Evolutionary conservation across 2,797 vertebrate species (phyloP).

Genomic region (Manis pentadactyla): DNA sequence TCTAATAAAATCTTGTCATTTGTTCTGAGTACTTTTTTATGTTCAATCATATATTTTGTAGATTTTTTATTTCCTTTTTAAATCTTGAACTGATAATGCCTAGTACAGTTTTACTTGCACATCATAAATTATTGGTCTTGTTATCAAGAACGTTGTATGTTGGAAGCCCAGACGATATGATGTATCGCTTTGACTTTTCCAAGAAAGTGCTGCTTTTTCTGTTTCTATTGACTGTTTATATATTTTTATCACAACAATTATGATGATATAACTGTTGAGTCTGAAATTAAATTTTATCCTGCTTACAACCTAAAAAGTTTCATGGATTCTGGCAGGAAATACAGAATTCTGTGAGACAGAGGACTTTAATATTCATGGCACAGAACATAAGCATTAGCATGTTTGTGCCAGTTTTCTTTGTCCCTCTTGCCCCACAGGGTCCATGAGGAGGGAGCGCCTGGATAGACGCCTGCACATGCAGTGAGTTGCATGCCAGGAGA

Average conservation of each 20-base stretch:
- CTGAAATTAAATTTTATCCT: conserved; percentile 47
- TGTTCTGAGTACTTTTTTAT: neutral
- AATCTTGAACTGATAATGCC: neutral
- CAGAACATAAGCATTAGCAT: neutral
- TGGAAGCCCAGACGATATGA: neutral
- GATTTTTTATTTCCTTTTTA: neutral
- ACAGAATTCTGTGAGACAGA: neutral
- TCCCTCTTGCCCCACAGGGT: neutral
- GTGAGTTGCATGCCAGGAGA: neutral
- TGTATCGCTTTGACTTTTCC: neutral
- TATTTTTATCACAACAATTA: neutral
- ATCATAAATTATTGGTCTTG: neutral
- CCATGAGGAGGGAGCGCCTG: neutral
- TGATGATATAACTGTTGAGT: neutral
- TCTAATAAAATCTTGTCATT: neutral
- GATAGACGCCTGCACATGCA: neutral
- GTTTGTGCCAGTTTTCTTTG: neutral
- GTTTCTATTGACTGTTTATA: neutral
- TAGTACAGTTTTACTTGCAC: neutral
- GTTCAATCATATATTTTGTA: neutral
- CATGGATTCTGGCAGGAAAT: neutral
- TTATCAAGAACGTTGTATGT: neutral
- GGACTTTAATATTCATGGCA: neutral
- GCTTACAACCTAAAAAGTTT: neutral
- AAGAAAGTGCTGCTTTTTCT: neutral